Evolutionary conservation across 2,113 vertebrate genomes (phyloP).

Genomic region (Pycnonotus jocosus): DNA sequence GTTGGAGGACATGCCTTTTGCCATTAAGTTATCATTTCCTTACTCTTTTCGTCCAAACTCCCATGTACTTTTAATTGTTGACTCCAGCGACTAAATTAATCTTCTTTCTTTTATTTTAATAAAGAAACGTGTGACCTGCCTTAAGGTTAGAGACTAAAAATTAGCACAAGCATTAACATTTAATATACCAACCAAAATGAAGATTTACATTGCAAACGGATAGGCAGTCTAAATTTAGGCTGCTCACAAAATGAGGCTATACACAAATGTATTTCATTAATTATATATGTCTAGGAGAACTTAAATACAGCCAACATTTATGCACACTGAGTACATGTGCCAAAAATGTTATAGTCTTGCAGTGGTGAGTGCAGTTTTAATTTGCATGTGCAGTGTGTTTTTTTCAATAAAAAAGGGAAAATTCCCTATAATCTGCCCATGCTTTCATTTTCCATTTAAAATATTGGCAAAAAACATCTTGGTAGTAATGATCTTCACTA

Average conservation of each 20-base stretch:
- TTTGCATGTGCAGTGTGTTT: conserved; percentile 51
- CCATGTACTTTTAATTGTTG: conserved; percentile 63
- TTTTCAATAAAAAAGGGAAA: conserved; percentile 49
- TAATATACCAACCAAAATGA: conserved; percentile 56
- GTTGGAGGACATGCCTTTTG: conserved; percentile 66
- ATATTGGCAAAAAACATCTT: conserved; percentile 37
- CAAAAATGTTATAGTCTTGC: conserved; percentile 51
- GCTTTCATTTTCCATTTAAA: conserved; percentile 21
- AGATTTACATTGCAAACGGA: conserved; percentile 58
- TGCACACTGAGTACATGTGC: conserved; percentile 34
- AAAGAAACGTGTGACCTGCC: conserved; percentile 65
- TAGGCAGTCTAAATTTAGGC: conserved; percentile 52
- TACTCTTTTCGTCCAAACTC: conserved; percentile 36
- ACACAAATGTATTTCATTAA: conserved; percentile 63
- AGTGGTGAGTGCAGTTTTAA: conserved; percentile 52
- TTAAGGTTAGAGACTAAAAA: conserved; percentile 65
- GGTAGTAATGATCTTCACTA: conserved; percentile 25
- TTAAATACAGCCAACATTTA: conserved; percentile 51
- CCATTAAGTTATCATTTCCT: conserved; percentile 71
- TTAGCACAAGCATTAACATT: conserved; percentile 65
- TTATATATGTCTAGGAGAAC: conserved; percentile 49
- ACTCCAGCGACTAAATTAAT: conserved; percentile 53
- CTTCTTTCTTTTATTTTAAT: conserved; percentile 53
- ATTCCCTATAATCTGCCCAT: not conserved
- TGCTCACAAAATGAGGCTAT: conserved; percentile 45